Base-by-base conservation (phyloP, 2,888 invertebrate species). In the Pedicia rivosa region DNA sequence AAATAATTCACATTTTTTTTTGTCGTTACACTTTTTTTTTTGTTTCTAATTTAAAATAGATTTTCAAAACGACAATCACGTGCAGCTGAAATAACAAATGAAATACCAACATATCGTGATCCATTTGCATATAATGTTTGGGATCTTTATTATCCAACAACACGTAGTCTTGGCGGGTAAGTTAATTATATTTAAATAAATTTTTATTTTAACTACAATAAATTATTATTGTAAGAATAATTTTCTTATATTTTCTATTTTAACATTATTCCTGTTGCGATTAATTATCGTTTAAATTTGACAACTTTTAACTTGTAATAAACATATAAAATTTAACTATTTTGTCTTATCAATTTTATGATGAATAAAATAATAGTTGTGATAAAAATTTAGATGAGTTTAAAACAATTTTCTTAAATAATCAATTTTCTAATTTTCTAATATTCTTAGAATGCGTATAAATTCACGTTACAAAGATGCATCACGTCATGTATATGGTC, bases 1-100 rank as follows among this genome's bases (percentile, higher is more conserved):
- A n/a, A n/a, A n/a, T n/a, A n/a, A n/a, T n/a, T n/a, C n/a, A n/a
- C n/a, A n/a, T n/a, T n/a, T n/a, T n/a, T n/a, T n/a, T n/a, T n/a
- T 13, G 14, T 13, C 29, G 13, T 14, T 9, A 28, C 29, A 30
- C 7, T 30, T 16, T 35, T 35, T 24, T 35, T 28, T 17, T 17
- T 13, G 14, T 29, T n/a, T 37, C 7, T 17, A 20, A 12, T 22
- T 16, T 36, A 25, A 37, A 30, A n/a, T 39, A 57, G 60, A 57
- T 83, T 86, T 63, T 87, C 84, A 12, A 86, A 86, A 59, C 64
- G 88, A 40, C 87, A 88, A 62, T 83, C 84, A 34, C 70, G 87
- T 26, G 82, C 84, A 12, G 80, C 86, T 5, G 86, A 87, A 60
- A 75, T 81, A 45, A 82, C 83, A 51, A 88, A 87, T 58, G 83